Conservation (phyloP, 2,113 vertebrate species). For the Arvicanthis niloticus region DNA sequence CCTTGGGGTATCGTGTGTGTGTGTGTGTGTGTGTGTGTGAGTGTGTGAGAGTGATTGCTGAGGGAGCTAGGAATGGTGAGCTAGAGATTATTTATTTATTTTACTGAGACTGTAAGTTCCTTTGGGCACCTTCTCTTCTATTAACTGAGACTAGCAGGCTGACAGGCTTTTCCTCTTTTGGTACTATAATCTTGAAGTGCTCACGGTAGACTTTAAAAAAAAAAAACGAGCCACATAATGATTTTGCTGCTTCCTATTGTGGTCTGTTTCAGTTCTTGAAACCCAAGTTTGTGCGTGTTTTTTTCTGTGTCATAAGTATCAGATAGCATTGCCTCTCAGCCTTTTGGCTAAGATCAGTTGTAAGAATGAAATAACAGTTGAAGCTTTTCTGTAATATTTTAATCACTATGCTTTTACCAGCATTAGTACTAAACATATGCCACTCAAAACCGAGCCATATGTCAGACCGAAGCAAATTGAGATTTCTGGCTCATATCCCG, state of each 20-base stretch:
- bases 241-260: slow-evolving; percentile 33
- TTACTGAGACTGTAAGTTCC: not conserved
- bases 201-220: not conserved
- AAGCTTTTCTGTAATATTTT: slow-evolving; percentile 61
- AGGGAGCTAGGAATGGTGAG: not conserved
- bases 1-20: not conserved
- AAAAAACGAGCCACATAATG: not conserved
- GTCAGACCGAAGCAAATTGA: slow-evolving; percentile 69
- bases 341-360: not conserved
- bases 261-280: slow-evolving; percentile 58
- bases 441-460: slow-evolving; percentile 76
- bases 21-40: slow-evolving; percentile 4
- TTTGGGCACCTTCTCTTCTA: slow-evolving; percentile 31
- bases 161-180: not conserved
- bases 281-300: slow-evolving; percentile 48
- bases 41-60: not conserved
- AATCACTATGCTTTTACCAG: not conserved
- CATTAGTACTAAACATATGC: slow-evolving; percentile 71
- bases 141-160: not conserved
- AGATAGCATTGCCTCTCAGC: not conserved
- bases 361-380: slow-evolving; percentile 50
- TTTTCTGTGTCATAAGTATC: slow-evolving; percentile 28
- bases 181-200: not conserved
- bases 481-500: slow-evolving; percentile 42
- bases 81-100: not conserved